Percentiles rank a stretch among this genome's conserved stretches.
Conservation (phyloP, 2,113 vertebrate genomes). For the Erythrolamprus reginae region DNA sequence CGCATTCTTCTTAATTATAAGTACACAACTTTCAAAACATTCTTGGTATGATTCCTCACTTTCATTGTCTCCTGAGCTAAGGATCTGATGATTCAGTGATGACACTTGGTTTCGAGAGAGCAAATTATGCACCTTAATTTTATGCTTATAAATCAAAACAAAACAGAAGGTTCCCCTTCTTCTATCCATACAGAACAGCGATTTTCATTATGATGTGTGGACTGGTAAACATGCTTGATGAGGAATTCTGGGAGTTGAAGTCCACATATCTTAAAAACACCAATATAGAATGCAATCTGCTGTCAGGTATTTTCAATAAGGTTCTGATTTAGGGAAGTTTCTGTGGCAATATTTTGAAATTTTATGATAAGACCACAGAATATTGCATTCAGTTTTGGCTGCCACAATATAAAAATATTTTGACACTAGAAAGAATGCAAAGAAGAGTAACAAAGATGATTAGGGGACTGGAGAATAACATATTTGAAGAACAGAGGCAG, state of each 20-base stretch:
- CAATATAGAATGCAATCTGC: not conserved
- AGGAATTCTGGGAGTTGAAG: not conserved
- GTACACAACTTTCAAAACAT: not conserved
- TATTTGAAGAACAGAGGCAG: not conserved
- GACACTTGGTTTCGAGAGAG: constrained; percentile 57
- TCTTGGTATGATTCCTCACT: not conserved
- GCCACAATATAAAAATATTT: not conserved
- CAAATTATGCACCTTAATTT: not conserved
- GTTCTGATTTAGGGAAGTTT: not conserved
- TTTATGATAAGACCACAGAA: not conserved
- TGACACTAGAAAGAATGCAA: not conserved
- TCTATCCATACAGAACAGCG: fast-evolving
- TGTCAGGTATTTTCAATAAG: fast-evolving
- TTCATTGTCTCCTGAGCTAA: constrained; percentile 31
- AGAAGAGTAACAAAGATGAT: not conserved
- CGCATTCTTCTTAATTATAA: not conserved
- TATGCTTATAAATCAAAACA: constrained; percentile 26
- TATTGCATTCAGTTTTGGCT: not conserved
- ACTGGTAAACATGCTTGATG: not conserved
- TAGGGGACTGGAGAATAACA: not conserved
- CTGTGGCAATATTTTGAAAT: fast-evolving
- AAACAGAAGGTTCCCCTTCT: constrained; percentile 32
- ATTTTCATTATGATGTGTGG: not conserved
- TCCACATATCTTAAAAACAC: not conserved
- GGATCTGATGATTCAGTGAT: constrained; percentile 45